A percentile compares a stretch with the other conserved stretches of the same genome.
These are phyloP conservation scores for Cryptomyrus ogoouensis DNA, from an alignment of 2,113 vertebrate species.

Conservation along the genomic window DNA sequence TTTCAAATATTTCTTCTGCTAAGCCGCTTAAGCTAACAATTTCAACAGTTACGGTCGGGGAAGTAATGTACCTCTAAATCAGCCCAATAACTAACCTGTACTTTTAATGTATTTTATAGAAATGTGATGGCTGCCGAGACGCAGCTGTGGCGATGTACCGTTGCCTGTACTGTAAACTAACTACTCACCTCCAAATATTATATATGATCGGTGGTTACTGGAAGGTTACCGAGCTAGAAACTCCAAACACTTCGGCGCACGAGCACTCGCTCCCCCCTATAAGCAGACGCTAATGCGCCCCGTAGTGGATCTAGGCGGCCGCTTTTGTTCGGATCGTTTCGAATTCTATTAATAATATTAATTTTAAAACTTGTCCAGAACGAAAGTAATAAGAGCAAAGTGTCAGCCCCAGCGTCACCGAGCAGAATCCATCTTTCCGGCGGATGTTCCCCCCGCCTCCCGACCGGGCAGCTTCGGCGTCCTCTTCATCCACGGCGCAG, in stretches of 20 bases:
- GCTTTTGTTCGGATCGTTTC: neutral
- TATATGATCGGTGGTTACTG: neutral
- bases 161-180: neutral
- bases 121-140: neutral
- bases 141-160: neutral
- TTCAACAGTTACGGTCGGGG: neutral
- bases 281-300: neutral
- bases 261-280: neutral
- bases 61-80: neutral
- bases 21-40: neutral
- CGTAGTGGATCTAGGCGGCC: neutral
- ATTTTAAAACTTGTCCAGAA: neutral
- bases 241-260: neutral
- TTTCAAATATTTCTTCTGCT: neutral
- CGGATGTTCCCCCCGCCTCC: constrained; percentile 22
- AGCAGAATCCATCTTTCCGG: constrained; percentile 33
- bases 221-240: neutral
- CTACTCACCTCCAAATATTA: neutral
- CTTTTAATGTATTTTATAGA: neutral
- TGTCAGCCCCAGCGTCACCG: constrained; percentile 10
- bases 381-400: constrained; percentile 5
- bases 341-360: neutral
- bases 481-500: neutral
- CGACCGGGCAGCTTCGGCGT: neutral
- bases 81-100: neutral